These are phyloP conservation scores for Papilio glaucus DNA, from an alignment of 1,140 invertebrate genomes.

Conservation along the genomic window DNA sequence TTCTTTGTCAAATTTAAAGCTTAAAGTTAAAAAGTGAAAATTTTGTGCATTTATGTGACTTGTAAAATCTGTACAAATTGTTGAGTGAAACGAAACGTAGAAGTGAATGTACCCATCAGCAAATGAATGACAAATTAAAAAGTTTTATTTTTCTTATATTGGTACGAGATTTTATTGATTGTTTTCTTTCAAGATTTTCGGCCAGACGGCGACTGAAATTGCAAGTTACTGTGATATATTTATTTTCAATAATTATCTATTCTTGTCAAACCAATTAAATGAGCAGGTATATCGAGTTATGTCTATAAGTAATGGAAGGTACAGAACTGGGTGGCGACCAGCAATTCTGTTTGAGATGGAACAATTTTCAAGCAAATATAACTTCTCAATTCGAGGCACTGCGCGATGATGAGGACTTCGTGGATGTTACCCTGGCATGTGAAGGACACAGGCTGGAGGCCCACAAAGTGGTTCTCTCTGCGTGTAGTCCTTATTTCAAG, in stretches of 20 bases:
- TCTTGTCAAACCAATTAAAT: constrained; percentile 83
- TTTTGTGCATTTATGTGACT: background rate
- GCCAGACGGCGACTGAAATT: constrained; percentile 83
- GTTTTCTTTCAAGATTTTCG: constrained; percentile 84
- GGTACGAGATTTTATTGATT: constrained; percentile 84
- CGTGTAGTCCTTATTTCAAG: constrained; percentile 92
- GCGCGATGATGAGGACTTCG: constrained; percentile 91
- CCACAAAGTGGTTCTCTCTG: constrained; percentile 91
- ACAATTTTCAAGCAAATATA: constrained; percentile 96
- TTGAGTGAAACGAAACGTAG: constrained; percentile 71
- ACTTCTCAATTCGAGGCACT: constrained; percentile 91
- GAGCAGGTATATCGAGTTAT: constrained; percentile 84
- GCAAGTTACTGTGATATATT: constrained; percentile 84
- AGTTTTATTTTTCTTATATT: constrained; percentile 84
- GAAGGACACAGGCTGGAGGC: constrained; percentile 90
- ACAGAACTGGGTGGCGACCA: constrained; percentile 87
- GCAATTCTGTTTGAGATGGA: constrained; percentile 96
- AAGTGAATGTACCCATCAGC: constrained; percentile 82
- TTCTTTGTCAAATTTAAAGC: background rate
- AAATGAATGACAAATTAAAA: constrained; percentile 84
- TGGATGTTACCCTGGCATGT: constrained; percentile 92
- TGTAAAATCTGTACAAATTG: constrained; percentile 41
- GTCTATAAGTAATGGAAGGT: constrained; percentile 84
- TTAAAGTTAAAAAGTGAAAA: background rate
- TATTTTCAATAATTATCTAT: constrained; percentile 83